A percentile compares a stretch with the other conserved stretches of the same genome.
These are phyloP conservation scores for Patagioenas fasciata DNA, from an alignment of 2,113 vertebrate genomes.

Conservation along the genomic window DNA sequence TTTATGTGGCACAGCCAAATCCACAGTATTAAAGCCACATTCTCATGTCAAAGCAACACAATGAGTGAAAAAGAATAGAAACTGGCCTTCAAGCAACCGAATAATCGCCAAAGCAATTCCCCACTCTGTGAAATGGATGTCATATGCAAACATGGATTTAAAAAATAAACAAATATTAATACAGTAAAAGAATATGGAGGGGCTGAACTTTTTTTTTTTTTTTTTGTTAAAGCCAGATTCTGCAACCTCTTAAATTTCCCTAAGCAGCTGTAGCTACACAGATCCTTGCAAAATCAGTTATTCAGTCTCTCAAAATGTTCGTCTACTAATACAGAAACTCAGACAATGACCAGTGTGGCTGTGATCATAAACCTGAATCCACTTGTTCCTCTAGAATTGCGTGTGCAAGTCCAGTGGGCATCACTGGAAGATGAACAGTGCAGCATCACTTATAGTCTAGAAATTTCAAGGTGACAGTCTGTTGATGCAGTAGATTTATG, in stretches of 20 bases:
- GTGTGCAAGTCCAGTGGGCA: neutral
- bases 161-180: neutral
- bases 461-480: neutral
- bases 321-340: neutral
- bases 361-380: neutral
- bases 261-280: neutral
- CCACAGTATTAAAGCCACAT: neutral
- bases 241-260: neutral
- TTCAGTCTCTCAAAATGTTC: neutral
- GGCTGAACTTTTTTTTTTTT: neutral
- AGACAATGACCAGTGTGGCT: neutral
- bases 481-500: neutral
- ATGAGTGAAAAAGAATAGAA: neutral
- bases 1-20: neutral
- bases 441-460: neutral
- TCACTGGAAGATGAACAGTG: neutral
- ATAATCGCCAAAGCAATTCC: neutral
- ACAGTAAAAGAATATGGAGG: neutral
- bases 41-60: neutral
- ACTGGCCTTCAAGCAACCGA: neutral
- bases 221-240: neutral
- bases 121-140: neutral
- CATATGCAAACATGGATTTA: neutral
- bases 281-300: neutral
- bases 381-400: neutral